Base-by-base conservation (phyloP, 2,797 vertebrate species). In the Gorsachius magnificus region DNA sequence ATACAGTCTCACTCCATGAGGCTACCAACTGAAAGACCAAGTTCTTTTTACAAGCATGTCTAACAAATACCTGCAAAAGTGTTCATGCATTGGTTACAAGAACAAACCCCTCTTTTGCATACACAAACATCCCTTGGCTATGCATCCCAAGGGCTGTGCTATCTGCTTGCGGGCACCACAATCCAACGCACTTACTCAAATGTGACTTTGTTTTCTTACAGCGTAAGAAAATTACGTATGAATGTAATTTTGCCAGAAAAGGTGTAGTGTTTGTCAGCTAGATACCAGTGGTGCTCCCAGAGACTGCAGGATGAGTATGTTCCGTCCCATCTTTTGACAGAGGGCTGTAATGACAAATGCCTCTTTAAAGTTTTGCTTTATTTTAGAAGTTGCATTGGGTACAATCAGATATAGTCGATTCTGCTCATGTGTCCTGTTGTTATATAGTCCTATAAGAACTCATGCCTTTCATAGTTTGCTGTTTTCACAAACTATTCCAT, bases 101-200 rank as follows among this genome's bases (percentile, higher is more conserved):
- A 54, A 58, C 12, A 72, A 60, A 81, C 64, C 3, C 3, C 4
- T 5, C 36, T 51, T 36, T 28, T 28, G 26, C 4, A 10, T 7
- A 63, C 22, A 46, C 28, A 46, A 43, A 41, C 3, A 60, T 41
- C 41, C 41, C 21, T 26, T 48, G 18, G 31, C 38, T 69, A 18
- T 33, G 33, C 38, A 82, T 29, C 63, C 53, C n/a, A 14, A 57
- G 36, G n/a, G 8, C 54, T 76, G 10, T 35, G 33, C 61, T 71
- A 7, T 41, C 35, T 76, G 36, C 26, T 33, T 54, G 11, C 5
- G 56, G 35, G 33, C 46, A 86, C 35, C 35, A 9, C 2, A 4
- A 58, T 33, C 53, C 45, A 46, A 33, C 0, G 0, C 4, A 50
- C 3, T 75, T 43, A 21, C 6, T 48, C 26, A 81, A 54, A 64